Percentiles rank a stretch among this genome's conserved stretches.
Conservation (phyloP, 2,113 vertebrate species). For the Elephantulus edwardii region DNA sequence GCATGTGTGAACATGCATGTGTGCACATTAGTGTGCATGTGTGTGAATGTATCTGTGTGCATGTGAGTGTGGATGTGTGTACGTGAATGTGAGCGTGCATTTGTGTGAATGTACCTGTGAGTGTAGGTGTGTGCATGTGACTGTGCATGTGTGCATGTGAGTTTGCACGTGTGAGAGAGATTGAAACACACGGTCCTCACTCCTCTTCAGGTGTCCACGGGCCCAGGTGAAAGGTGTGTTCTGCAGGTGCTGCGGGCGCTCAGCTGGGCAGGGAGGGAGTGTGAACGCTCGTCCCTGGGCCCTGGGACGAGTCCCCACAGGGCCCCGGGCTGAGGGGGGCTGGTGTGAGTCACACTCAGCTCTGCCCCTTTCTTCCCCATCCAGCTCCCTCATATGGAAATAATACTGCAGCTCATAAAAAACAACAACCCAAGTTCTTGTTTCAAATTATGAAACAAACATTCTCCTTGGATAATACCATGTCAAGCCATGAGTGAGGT, state of each 20-base stretch:
- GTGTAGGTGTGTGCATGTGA: too few species aligned
- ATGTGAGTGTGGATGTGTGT: too few species aligned
- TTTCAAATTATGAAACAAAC: conserved; percentile 61
- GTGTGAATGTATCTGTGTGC: too few species aligned
- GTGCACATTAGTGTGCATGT: too few species aligned
- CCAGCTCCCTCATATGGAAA: conserved; percentile 44
- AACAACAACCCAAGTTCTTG: conserved; percentile 13
- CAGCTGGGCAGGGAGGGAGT: too few species aligned
- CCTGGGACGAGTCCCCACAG: too few species aligned
- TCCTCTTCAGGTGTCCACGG: background rate
- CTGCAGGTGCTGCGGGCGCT: background rate
- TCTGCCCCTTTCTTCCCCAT: background rate
- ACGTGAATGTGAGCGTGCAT: background rate
- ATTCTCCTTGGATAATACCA: conserved; percentile 45
- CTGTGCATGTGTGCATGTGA: too few species aligned
- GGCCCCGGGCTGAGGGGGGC: background rate
- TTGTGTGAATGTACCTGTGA: too few species aligned
- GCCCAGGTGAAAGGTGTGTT: background rate
- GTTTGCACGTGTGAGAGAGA: background rate
- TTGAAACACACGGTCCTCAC: fast-evolving
- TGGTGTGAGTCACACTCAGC: background rate
- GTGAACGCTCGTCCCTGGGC: too few species aligned
- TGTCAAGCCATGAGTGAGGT: background rate
- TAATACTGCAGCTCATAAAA: background rate
- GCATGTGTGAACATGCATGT: too few species aligned